These are phyloP conservation scores for Alexandromys fortis DNA, from an alignment of 2,113 vertebrate species.

Conservation along the genomic window DNA sequence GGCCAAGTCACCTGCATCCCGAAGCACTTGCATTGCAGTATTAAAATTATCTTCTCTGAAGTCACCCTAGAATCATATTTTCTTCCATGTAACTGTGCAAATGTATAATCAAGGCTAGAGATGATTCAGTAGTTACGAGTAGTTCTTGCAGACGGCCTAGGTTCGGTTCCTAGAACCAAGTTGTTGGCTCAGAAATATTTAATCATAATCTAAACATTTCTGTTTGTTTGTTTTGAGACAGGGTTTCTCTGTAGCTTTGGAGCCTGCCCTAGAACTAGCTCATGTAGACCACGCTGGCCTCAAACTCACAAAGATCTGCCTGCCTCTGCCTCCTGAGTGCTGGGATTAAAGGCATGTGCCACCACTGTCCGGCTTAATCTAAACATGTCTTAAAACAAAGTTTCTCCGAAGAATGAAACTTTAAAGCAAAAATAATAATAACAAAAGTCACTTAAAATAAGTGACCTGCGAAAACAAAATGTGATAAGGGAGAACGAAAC, in stretches of 20 bases:
- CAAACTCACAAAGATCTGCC: too few species aligned
- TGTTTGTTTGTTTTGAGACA: too few species aligned
- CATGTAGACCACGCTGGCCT: too few species aligned
- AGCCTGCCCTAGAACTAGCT: too few species aligned
- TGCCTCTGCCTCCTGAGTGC: too few species aligned
- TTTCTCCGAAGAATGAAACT: slow-evolving; percentile 26
- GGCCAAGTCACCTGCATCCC: slow-evolving; percentile 93
- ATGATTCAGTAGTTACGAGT: not conserved
- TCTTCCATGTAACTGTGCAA: slow-evolving; percentile 36
- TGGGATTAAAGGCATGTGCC: too few species aligned
- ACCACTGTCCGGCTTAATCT: not conserved
- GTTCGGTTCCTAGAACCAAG: not conserved
- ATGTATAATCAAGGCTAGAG: not conserved
- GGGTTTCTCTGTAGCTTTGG: too few species aligned
- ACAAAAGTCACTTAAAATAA: not conserved
- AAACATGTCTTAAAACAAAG: slow-evolving; percentile 13
- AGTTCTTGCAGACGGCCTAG: not conserved
- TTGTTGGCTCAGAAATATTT: not conserved
- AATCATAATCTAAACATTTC: not conserved
- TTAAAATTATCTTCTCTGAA: slow-evolving; percentile 99
- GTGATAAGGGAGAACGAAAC: not conserved
- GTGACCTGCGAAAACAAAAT: not conserved
- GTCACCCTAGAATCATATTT: slow-evolving; percentile 89
- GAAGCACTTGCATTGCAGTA: slow-evolving; percentile 98
- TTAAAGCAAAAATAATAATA: slow-evolving; percentile 2